Percentiles rank a stretch among this genome's conserved stretches.
These are phyloP conservation scores for Scaptomyza pallida DNA, from an alignment of 1,140 invertebrate species.

Conservation along the genomic window DNA sequence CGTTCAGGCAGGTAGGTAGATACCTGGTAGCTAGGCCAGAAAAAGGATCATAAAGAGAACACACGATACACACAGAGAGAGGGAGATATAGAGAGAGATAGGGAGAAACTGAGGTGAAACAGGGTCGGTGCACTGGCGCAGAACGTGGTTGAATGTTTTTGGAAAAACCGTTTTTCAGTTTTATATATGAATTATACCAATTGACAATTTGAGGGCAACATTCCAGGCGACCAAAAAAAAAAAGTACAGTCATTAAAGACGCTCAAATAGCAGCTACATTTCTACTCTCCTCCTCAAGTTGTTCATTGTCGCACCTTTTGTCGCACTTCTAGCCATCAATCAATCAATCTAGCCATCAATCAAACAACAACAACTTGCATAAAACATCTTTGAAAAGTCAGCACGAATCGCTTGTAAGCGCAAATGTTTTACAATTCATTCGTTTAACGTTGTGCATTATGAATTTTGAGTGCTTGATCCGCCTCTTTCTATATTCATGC, in stretches of 20 bases:
- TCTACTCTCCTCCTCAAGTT: not conserved
- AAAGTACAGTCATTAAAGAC: slow-evolving; percentile 72
- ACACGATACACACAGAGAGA: not conserved
- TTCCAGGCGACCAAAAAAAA: slow-evolving; percentile 34
- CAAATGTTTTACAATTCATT: slow-evolving; percentile 41
- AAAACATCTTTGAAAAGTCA: slow-evolving; percentile 42
- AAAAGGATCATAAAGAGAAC: slow-evolving; percentile 26
- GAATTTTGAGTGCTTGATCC: slow-evolving; percentile 36
- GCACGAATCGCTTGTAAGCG: slow-evolving; percentile 3
- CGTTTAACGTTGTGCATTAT: slow-evolving; percentile 35
- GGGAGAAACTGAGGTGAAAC: slow-evolving; percentile 2
- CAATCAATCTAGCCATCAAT: slow-evolving; percentile 56
- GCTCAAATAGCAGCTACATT: slow-evolving; percentile 1
- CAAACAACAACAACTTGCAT: slow-evolving; percentile 49
- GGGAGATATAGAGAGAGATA: not conserved
- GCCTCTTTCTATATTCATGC: not conserved
- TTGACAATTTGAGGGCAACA: slow-evolving; percentile 69
- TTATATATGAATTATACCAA: slow-evolving; percentile 70
- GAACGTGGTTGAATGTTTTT: slow-evolving; percentile 59
- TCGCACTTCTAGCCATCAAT: slow-evolving; percentile 54
- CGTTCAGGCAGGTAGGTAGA: slow-evolving; percentile 22
- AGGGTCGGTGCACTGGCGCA: slow-evolving; percentile 69
- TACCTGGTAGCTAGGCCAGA: slow-evolving; percentile 23
- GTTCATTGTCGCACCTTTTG: slow-evolving; percentile 42
- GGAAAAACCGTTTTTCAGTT: slow-evolving; percentile 68